Conservation (phyloP, 2,797 vertebrate genomes). For the Oryzias sinensis region DNA sequence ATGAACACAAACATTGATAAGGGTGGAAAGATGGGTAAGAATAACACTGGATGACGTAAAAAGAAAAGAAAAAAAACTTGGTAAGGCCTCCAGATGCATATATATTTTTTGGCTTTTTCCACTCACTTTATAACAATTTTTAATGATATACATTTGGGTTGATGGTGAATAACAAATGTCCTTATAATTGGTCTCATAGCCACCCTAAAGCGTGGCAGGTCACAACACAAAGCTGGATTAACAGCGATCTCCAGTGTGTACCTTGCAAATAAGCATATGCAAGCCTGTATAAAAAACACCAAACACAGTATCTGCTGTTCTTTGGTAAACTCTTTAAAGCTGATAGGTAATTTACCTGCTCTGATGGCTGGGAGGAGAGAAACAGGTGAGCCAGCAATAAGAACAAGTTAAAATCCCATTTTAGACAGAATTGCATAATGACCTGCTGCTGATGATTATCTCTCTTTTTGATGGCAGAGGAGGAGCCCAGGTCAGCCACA, state of each 20-base stretch:
- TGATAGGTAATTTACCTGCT: slow-evolving; percentile 59
- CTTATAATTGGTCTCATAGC: too few relatives aligned
- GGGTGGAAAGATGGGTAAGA: too few relatives aligned
- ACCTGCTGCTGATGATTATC: slow-evolving; percentile 35
- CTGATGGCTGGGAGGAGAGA: slow-evolving; percentile 63
- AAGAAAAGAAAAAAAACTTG: too few relatives aligned
- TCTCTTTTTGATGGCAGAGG: slow-evolving; percentile 48
- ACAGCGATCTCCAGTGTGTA: slow-evolving; percentile 61
- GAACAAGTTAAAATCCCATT: slow-evolving; percentile 50
- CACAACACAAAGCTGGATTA: slow-evolving; percentile 62
- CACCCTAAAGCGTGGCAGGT: slow-evolving; percentile 41
- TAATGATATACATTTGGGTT: too few relatives aligned
- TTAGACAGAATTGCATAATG: slow-evolving; percentile 52
- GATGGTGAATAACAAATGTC: too few relatives aligned
- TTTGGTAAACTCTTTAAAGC: slow-evolving; percentile 71
- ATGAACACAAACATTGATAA: too few relatives aligned
- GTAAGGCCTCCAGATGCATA: too few relatives aligned
- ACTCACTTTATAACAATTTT: too few relatives aligned
- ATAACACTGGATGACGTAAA: too few relatives aligned
- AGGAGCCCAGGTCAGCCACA: slow-evolving; percentile 46
- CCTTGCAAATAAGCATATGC: slow-evolving; percentile 62
- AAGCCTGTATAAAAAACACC: slow-evolving; percentile 59
- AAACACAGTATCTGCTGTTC: slow-evolving; percentile 68
- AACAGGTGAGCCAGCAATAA: slow-evolving; percentile 58
- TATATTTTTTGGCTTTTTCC: too few relatives aligned